Evolutionary conservation across 2,113 vertebrate species (phyloP).

Genomic region (Galbula dea): DNA sequence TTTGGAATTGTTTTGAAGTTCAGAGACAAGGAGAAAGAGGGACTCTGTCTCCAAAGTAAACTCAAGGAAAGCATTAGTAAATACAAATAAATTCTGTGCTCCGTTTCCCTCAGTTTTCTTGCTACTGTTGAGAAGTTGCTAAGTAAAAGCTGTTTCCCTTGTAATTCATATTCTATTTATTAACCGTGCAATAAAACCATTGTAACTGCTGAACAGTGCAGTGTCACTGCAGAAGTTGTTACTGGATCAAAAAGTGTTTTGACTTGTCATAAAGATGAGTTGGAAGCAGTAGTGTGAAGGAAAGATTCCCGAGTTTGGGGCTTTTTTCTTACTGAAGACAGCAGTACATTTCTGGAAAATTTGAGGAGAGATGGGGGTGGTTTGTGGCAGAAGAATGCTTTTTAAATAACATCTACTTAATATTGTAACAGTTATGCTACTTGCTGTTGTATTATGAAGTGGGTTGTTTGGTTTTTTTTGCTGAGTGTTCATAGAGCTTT

Average conservation of each 20-base stretch:
- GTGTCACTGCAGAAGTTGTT: neutral
- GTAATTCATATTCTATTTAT: constrained; percentile 9
- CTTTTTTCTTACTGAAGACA: neutral
- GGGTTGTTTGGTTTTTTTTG: neutral
- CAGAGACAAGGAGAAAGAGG: neutral
- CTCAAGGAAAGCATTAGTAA: neutral
- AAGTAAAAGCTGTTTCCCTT: constrained; percentile 27
- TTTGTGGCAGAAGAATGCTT: neutral
- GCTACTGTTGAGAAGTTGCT: neutral
- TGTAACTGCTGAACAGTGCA: neutral
- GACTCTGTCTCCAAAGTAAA: neutral
- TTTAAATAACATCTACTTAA: neutral
- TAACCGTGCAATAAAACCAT: neutral
- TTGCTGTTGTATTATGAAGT: neutral
- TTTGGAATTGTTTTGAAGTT: neutral
- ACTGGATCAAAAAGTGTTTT: neutral
- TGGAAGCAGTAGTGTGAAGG: neutral
- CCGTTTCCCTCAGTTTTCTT: neutral
- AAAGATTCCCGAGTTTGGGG: neutral
- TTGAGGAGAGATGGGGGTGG: neutral
- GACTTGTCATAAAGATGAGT: neutral
- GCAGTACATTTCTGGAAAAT: neutral
- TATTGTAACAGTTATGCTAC: fast-evolving
- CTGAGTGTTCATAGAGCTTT: neutral
- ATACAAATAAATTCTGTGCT: neutral